phyloP scores from a whole-genome alignment of 2,797 vertebrate genomes.

The Clamator glandarius region DNA sequence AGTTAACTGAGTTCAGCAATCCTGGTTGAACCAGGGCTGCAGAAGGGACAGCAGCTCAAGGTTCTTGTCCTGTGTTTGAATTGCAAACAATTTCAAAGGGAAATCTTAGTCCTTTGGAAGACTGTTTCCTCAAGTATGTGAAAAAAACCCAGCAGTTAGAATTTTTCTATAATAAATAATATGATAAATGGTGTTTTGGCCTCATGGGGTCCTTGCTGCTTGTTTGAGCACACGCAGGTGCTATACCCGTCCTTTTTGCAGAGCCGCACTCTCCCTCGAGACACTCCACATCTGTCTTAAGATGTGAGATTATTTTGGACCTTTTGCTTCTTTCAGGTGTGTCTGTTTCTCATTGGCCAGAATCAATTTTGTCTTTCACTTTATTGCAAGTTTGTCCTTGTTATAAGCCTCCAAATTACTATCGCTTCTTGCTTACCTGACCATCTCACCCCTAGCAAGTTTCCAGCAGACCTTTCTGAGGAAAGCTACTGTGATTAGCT shows the following conservation, averaged over 20 bases:
- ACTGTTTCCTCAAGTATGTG: fast-evolving
- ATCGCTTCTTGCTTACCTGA: not conserved
- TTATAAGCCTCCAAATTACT: not conserved
- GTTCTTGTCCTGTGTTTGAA: not conserved
- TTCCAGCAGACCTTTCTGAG: not conserved
- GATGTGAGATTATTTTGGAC: not conserved
- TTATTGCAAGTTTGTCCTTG: not conserved
- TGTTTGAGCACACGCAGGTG: not conserved
- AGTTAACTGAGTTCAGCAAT: not conserved
- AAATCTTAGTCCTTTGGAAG: not conserved
- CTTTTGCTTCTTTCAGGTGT: not conserved
- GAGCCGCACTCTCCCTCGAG: not conserved
- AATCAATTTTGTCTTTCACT: not conserved
- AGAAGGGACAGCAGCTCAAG: not conserved
- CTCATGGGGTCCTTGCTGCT: not conserved
- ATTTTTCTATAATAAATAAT: not conserved
- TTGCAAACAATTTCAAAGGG: not conserved
- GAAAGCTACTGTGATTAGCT: not conserved
- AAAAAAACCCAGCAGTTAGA: not conserved
- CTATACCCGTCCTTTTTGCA: not conserved
- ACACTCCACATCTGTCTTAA: not conserved
- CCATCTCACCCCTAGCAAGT: not conserved
- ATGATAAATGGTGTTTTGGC: not conserved
- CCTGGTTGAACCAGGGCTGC: not conserved
- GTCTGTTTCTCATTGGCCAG: not conserved